Evolutionary conservation across 2,888 invertebrate species (phyloP), one percentile per base, ranked within the genome.

Genomic region (Oxyscelio sp.): DNA sequence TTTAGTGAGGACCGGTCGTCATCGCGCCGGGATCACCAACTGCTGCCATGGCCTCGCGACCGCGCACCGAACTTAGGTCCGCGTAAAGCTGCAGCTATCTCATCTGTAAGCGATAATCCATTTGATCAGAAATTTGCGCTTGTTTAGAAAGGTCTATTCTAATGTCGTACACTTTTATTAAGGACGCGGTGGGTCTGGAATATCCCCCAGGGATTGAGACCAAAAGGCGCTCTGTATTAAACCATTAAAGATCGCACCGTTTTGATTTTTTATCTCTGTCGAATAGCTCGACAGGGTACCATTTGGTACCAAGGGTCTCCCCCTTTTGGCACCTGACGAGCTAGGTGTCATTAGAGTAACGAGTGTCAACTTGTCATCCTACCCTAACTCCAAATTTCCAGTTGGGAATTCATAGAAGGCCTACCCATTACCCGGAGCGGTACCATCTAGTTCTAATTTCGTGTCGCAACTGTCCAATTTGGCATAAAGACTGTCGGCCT

Each of bases 81-180:
- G n/a, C 22, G 22, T 15, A 15, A 56, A 59, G 40, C 54, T 54
- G 40, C 40, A 24, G 17, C 54, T 11, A 63, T 21, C 21, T 11
- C 22, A 13, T 15, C 8, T 40, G 40, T 40, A 40, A 40, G 40
- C 40, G 34, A 34, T 11, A 34, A 34, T 34, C 34, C 34, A 34
- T 34, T 11, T 9, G 34, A 34, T 34, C 34, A 34, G 34, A 65
- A 40, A 43, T 45, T 54, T 24, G 43, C 68, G 43, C 17, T 56
- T 43, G 34, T 52, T 73, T 73, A 73, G 73, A 73, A 73, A 73
- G 73, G 73, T 15, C 40, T 73, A 50, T 52, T 50, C 17, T 24
- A 27, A 8, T 50, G 61, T 73, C 61, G 73, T 61, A 73, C 61
- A 73, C 50, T 73, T 73, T 61, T 59, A 73, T 52, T 38, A 34